These are phyloP conservation scores for Megaptera novaeangliae DNA, from an alignment of 2,113 vertebrate species.

Conservation along the genomic window DNA sequence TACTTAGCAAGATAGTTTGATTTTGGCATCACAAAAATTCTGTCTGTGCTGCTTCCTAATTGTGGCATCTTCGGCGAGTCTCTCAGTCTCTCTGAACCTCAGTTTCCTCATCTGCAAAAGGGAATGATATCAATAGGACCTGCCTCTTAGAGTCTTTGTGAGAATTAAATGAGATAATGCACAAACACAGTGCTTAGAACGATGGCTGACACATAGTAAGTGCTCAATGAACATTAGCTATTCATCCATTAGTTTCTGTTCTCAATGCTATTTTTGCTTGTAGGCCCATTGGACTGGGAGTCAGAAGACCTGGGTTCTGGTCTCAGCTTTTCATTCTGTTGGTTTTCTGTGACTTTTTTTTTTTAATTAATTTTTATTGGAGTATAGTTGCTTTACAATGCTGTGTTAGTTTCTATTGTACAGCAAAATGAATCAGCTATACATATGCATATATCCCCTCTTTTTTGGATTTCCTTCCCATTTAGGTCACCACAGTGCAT, in stretches of 20 bases:
- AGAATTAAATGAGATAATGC: neutral
- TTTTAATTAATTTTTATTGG: too few species aligned
- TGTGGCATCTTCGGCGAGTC: neutral
- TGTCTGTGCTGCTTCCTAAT: neutral
- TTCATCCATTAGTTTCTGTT: too few species aligned
- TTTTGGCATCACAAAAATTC: neutral
- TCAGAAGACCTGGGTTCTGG: neutral
- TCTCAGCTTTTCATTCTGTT: neutral
- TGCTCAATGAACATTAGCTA: rapidly evolving
- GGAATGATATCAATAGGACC: neutral
- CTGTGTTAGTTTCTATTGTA: too few species aligned
- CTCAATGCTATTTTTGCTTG: neutral
- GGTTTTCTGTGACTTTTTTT: neutral
- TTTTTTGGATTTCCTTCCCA: too few species aligned
- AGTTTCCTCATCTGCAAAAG: neutral
- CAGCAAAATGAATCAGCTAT: too few species aligned
- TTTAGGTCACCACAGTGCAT: too few species aligned
- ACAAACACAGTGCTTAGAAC: neutral
- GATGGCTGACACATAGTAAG: neutral
- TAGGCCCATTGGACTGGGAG: neutral
- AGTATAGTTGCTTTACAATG: too few species aligned
- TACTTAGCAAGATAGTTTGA: neutral
- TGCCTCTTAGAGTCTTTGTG: neutral
- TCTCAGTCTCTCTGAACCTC: neutral
- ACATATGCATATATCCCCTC: too few species aligned